Conservation (phyloP, 2,113 vertebrate species). For the Clarias macrocephalus region DNA sequence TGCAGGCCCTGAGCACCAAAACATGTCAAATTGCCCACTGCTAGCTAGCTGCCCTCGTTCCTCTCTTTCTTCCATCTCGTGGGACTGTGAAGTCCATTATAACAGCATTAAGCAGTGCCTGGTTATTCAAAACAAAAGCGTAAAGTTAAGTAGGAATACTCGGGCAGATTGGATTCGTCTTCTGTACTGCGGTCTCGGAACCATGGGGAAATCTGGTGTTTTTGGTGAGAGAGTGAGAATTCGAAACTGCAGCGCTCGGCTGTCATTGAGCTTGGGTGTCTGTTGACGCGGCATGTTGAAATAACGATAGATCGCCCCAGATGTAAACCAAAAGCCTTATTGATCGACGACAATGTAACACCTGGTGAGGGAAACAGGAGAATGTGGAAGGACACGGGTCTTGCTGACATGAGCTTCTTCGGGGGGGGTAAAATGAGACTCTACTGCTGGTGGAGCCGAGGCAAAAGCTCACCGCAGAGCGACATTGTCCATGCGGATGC, state of each 20-base stretch:
- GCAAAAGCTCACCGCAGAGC: not conserved
- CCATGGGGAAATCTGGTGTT: not conserved
- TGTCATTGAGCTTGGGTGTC: slow-evolving; percentile 65
- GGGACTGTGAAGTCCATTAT: slow-evolving; percentile 57
- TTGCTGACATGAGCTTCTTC: slow-evolving; percentile 50
- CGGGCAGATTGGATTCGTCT: slow-evolving; percentile 50
- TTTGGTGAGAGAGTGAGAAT: slow-evolving; percentile 49
- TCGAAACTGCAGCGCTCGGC: slow-evolving; percentile 60
- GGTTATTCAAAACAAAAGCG: slow-evolving; percentile 57
- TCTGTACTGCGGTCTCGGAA: not conserved
- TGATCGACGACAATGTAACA: slow-evolving; percentile 64
- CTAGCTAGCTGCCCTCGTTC: slow-evolving; percentile 44
- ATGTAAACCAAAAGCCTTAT: slow-evolving; percentile 83
- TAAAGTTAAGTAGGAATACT: slow-evolving; percentile 48
- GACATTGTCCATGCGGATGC: not conserved
- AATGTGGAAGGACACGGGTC: slow-evolving; percentile 52
- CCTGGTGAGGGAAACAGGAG: slow-evolving; percentile 60
- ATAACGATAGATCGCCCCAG: slow-evolving; percentile 66
- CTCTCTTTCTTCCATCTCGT: slow-evolving; percentile 56
- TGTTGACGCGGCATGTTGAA: slow-evolving; percentile 64
- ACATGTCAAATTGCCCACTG: slow-evolving; percentile 50
- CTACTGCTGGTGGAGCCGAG: slow-evolving; percentile 6
- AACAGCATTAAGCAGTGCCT: slow-evolving; percentile 57
- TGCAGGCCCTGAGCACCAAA: slow-evolving; percentile 65
- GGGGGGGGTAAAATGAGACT: slow-evolving; percentile 53